Evolutionary conservation across 1,140 invertebrate genomes (phyloP).

Genomic region (Acyrthosiphon pisum): DNA sequence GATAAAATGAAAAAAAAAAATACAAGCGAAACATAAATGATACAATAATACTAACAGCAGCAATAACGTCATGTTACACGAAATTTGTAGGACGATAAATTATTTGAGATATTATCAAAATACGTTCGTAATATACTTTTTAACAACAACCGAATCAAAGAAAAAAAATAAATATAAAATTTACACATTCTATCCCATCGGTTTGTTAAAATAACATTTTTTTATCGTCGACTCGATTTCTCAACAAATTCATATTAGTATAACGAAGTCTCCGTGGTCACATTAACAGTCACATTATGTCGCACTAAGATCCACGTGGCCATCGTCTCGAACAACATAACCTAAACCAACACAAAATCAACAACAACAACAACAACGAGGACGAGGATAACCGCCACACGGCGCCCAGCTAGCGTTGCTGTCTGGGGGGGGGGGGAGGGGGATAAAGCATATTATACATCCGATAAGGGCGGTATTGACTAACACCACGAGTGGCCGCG

Average conservation of each 20-base stretch:
- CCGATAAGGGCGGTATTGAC: background rate
- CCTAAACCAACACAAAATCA: background rate
- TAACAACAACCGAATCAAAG: background rate
- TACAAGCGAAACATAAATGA: background rate
- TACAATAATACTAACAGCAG: background rate
- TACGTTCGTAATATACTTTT: background rate
- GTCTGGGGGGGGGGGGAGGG: background rate
- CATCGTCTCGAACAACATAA: background rate
- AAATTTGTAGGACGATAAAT: background rate
- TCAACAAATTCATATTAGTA: background rate
- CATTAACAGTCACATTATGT: background rate
- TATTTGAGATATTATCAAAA: constrained; percentile 8
- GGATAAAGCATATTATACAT: background rate
- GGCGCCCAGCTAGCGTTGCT: too few species aligned
- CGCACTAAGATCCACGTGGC: background rate
- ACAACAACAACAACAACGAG: background rate
- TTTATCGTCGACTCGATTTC: background rate
- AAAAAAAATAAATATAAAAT: background rate
- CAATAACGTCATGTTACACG: background rate
- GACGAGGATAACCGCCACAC: background rate
- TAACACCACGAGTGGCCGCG: background rate
- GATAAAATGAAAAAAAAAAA: background rate
- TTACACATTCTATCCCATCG: too few species aligned
- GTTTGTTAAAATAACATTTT: background rate
- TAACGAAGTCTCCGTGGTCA: background rate